A percentile compares a stretch with the other conserved stretches of the same genome.
Conservation (phyloP, 2,797 vertebrate genomes). For the Schizothorax lantsangensis region DNA sequence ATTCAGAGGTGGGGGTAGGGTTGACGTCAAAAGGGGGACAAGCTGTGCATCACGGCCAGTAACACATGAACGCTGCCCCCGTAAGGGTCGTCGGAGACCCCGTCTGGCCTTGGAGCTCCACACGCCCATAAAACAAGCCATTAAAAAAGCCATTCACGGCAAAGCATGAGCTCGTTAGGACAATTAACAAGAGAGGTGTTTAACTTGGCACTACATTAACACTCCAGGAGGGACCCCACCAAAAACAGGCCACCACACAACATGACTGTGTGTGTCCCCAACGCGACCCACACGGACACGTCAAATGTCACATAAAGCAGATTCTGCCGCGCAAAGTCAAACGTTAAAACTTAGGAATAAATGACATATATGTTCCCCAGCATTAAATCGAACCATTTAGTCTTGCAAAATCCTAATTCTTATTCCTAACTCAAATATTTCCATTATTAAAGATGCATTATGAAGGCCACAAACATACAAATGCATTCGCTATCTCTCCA, state of each 20-base stretch:
- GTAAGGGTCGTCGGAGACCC: constrained; percentile 58
- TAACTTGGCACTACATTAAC: constrained; percentile 74
- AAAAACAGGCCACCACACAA: constrained; percentile 40
- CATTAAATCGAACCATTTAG: not conserved
- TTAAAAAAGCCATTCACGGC: constrained; percentile 70
- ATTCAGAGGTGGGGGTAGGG: constrained; percentile 53
- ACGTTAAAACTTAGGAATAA: not conserved
- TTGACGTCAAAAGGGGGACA: constrained; percentile 33
- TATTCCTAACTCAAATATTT: not conserved
- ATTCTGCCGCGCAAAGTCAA: not conserved
- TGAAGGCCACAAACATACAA: constrained; percentile 13
- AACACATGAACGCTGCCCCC: constrained; percentile 60
- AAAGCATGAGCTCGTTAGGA: constrained; percentile 77
- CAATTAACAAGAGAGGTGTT: constrained; percentile 78
- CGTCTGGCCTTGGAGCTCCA: constrained; percentile 60
- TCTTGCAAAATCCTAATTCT: not conserved
- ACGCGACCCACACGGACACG: not conserved
- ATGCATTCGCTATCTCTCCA: constrained; percentile 20
- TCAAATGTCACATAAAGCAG: not conserved
- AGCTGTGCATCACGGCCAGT: constrained; percentile 44
- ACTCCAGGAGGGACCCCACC: constrained; percentile 59
- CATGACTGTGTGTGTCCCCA: constrained; percentile 17
- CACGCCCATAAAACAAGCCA: constrained; percentile 73
- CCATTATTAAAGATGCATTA: constrained; percentile 9
- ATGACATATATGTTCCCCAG: not conserved